phyloP scores from a whole-genome alignment of 2,113 vertebrate species.

The Oenanthe oenanthe region DNA sequence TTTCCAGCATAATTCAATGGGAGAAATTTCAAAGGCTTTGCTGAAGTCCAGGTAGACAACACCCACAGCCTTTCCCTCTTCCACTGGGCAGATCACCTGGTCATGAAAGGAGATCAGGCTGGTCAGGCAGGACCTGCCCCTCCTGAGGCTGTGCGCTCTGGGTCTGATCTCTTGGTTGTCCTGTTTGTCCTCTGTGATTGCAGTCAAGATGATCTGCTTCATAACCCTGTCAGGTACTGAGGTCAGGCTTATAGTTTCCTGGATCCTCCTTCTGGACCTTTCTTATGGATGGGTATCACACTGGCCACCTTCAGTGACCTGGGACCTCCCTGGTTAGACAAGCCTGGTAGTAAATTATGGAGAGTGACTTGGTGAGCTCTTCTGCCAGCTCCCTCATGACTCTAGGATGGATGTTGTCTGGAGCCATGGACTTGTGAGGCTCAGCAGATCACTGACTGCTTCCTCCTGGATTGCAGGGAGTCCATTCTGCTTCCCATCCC shows the following conservation, averaged over 20 bases:
- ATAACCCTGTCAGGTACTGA: background rate
- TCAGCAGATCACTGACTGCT: background rate
- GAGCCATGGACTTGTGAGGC: background rate
- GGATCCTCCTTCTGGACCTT: background rate
- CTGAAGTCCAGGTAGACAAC: background rate
- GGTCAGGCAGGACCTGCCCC: background rate
- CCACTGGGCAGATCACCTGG: background rate
- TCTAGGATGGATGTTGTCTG: background rate
- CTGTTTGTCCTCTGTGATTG: background rate
- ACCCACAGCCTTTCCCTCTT: background rate
- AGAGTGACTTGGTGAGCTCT: fast-evolving
- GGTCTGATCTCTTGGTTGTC: background rate
- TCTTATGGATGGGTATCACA: background rate
- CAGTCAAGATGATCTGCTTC: background rate
- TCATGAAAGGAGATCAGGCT: background rate
- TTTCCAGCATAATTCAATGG: background rate
- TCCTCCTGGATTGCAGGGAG: background rate
- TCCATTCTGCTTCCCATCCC: background rate
- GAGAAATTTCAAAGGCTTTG: background rate
- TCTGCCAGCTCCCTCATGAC: background rate
- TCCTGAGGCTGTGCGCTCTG: background rate
- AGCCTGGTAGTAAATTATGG: background rate
- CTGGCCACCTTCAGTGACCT: background rate
- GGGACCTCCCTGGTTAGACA: background rate
- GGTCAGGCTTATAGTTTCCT: background rate